Base-by-base conservation (phyloP, 2,113 vertebrate genomes). In the Piprites chloris region DNA sequence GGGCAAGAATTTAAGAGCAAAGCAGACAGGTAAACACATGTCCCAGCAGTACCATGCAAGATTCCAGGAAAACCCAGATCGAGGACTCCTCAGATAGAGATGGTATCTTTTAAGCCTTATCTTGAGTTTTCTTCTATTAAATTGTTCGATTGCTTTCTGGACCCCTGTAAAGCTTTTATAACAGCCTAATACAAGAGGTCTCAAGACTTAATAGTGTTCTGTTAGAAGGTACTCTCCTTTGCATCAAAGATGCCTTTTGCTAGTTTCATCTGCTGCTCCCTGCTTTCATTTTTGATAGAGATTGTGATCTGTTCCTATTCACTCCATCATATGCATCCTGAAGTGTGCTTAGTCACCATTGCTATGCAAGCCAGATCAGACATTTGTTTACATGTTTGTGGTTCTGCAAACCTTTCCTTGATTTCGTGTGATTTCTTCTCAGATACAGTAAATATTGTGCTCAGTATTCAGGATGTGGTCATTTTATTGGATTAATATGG, bases 21-120 rank as follows among this genome's bases (percentile, higher is more conserved):
- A 74, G 19, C 12, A 73, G 21, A 6, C 0, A 10, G 22, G 13
- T 8, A 55, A 26, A n/a, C 3, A 14, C 35, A 42, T 0, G 0
- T 44, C 11, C 30, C 14, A 46, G 49, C 24, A 27, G 2, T n/a
- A 58, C 23, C 3, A 15, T 19, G 14, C 11, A 22, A 53, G 26
- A 37, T 37, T 68, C 53, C 26, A 59, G n/a, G 24, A 65, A 55
- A 77, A 68, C 55, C 39, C 41, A 77, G 27, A 39, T 50, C 59
- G 68, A 55, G 33, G 44, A n/a, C 22, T 58, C 27, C 30, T 32
- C 44, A 73, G 14, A n/a, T 12, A 77, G 33, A 69, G 20, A 4
- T 18, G 9, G 1, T 27, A 14, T 21, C 33, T 65, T 63, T 73
- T 74, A 61, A 73, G 9, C 5, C 6, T 81, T 37, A 12, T 12